These are phyloP conservation scores for Manacus vitellinus DNA, from an alignment of 2,113 vertebrate species.

Conservation along the genomic window DNA sequence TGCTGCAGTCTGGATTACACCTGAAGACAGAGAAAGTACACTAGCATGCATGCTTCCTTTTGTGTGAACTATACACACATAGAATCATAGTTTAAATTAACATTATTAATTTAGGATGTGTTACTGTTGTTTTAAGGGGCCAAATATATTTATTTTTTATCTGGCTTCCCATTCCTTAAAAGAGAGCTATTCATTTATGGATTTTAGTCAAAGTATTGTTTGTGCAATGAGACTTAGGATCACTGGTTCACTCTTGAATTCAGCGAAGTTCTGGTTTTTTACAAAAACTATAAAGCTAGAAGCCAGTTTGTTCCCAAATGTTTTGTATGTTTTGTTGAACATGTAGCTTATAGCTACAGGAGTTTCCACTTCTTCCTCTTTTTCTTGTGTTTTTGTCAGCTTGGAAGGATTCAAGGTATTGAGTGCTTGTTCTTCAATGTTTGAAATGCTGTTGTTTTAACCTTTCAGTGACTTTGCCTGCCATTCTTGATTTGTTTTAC, in stretches of 20 bases:
- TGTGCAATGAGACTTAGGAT: not conserved
- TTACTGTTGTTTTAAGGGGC: not conserved
- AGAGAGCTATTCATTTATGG: not conserved
- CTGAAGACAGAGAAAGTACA: not conserved
- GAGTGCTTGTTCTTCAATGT: not conserved
- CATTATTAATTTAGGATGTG: not conserved
- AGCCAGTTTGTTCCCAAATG: not conserved
- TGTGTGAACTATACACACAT: not conserved
- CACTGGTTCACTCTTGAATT: not conserved
- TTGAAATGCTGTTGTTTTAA: not conserved
- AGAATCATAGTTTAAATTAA: not conserved
- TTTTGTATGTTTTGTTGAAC: not conserved
- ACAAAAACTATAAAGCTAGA: not conserved
- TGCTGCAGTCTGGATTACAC: not conserved
- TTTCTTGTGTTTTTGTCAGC: not conserved
- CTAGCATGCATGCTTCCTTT: not conserved
- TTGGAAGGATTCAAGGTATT: not conserved
- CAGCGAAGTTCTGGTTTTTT: not conserved
- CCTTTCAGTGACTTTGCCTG: not conserved
- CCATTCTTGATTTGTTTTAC: not conserved
- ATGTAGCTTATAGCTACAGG: not conserved
- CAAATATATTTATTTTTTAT: not conserved
- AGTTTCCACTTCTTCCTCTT: not conserved
- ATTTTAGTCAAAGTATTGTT: not conserved
- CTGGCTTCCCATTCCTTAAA: not conserved